phyloP scores from a whole-genome alignment of 2,888 invertebrate species.

The Stegophylla sp. region DNA sequence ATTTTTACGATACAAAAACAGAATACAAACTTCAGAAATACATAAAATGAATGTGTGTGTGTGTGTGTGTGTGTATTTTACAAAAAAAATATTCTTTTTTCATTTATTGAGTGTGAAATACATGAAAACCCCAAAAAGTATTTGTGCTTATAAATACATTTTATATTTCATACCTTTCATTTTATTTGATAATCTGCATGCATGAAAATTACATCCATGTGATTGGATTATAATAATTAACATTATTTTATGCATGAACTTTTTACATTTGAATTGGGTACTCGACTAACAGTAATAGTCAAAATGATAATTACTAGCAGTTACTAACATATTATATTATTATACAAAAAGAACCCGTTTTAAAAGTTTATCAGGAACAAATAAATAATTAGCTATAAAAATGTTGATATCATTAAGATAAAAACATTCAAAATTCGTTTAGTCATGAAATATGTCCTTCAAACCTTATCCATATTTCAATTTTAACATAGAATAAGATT shows the following conservation, averaged over 20 bases:
- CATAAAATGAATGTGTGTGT: too few relatives aligned
- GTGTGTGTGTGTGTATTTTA: not conserved
- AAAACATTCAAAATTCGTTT: not conserved
- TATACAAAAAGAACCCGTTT: too few relatives aligned
- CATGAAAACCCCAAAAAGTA: not conserved
- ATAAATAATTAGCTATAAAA: not conserved
- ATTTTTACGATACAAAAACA: not conserved
- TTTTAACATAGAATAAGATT: not conserved
- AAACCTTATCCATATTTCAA: too few relatives aligned
- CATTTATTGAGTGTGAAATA: not conserved
- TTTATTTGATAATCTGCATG: not conserved
- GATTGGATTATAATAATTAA: conserved; percentile 5
- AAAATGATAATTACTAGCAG: not conserved
- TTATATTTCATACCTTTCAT: not conserved
- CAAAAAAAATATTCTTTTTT: not conserved
- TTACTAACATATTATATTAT: too few relatives aligned
- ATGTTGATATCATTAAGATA: not conserved
- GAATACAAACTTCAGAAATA: not conserved
- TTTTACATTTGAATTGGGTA: not conserved
- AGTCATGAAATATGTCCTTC: too few relatives aligned
- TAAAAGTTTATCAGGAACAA: too few relatives aligned
- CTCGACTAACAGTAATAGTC: conserved; percentile 7
- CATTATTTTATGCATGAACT: not conserved
- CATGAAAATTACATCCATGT: not conserved
- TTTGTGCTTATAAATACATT: not conserved